Base-by-base conservation (phyloP, 1,140 invertebrate genomes). In the Plectus sambesii region DNA sequence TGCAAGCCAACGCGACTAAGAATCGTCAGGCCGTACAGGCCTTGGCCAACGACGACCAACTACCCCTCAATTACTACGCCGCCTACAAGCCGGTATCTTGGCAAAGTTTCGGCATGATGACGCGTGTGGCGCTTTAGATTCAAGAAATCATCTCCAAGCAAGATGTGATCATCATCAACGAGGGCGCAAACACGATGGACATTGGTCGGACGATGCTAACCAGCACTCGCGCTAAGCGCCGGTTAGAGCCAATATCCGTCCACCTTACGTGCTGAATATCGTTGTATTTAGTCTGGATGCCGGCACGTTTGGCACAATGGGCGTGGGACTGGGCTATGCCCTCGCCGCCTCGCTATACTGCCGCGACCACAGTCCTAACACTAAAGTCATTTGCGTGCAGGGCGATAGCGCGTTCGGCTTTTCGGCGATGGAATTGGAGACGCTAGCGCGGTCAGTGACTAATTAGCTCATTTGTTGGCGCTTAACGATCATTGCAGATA, bases 151-250 rank as follows among this genome's bases (percentile, higher is more conserved):
- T 73, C 41, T 72, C 74, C 58, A 42, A 64, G 29, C 60, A 66
- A 74, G 83, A 96, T 74, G 80, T 80, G 17, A 81, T 96, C 2
- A 87, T 96, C 60, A 82, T 93, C n/a, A 92, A 87, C 65, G 90
- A 97, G 75, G 90, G 90, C 33, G 88, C 89, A 8, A 94, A 94
- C 68, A 97, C 90, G 1, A 97, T 97, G 90, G 89, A 94, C 62
- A 94, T 94, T 64, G 87, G 89, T 2, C 77, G 89, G 37, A 82
- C 86, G 0, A 81, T 94, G 70, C 71, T 96, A 15, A 71, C 81
- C 2, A 92, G 93, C 65, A 75, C 77, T 46, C 69, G 81, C 40
- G 85, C 88, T 0, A 73, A 86, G 35, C 86, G 90, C 69, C 77
- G 88, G 23, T 87, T 86, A 70, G 83, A 35, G 2, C 37, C 42